phyloP scores from a whole-genome alignment of 2,113 vertebrate genomes.

The Corythoichthys intestinalis region DNA sequence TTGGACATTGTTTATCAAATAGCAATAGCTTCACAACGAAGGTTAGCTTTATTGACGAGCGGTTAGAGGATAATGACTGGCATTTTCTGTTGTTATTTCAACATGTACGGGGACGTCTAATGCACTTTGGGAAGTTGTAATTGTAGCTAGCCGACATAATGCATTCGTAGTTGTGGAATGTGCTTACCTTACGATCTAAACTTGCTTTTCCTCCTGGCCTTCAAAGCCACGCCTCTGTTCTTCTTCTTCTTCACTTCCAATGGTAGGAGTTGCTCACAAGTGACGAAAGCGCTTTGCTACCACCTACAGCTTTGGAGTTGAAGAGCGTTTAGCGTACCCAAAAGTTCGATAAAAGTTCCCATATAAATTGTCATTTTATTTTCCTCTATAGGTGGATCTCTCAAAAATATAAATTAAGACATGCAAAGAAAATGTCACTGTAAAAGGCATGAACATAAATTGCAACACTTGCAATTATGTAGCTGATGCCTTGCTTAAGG shows the following conservation, averaged over 20 bases:
- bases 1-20: conserved; percentile 27
- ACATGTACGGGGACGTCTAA: not conserved
- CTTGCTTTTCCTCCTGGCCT: conserved; percentile 3
- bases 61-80: not conserved
- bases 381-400: no score
- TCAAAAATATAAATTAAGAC: not conserved
- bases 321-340: not conserved
- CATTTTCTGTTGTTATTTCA: not conserved
- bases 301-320: not conserved
- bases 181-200: conserved; percentile 4
- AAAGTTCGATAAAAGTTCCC: no score
- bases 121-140: conserved; percentile 19
- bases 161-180: conserved; percentile 16
- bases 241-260: not conserved
- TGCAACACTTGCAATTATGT: no score
- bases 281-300: not conserved
- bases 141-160: conserved; percentile 16
- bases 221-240: conserved; percentile 45
- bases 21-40: conserved; percentile 26
- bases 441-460: no score
- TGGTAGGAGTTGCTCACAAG: not conserved
- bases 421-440: no score
- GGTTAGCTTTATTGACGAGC: conserved; percentile 21
- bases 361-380: not conserved
- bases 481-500: no score